Base-by-base conservation (phyloP, 2,113 vertebrate genomes). In the Felis chaus region DNA sequence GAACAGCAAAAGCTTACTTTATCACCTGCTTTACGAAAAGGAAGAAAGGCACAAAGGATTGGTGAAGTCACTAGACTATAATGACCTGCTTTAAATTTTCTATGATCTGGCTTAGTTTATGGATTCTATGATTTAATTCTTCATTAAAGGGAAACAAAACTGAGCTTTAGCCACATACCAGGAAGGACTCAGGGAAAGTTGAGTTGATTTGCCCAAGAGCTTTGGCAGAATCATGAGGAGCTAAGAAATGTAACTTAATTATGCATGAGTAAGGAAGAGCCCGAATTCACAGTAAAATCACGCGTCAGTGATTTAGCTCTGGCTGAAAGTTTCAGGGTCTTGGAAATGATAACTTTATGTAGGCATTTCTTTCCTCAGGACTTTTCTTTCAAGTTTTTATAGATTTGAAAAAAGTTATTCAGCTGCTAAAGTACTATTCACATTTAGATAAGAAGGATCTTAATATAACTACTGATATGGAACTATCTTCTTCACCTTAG, bases 201-300 rank as follows among this genome's bases (percentile, higher is more conserved):
- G 31, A 41, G 4, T 50, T 81, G 45, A 89, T 68, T 86, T 94
- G 50, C 68, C 15, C 55, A 15, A 81, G 78, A 94, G 48, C 21
- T 87, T 85, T 55, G 71, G 53, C 27, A 86, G 68, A 80, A 90
- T 74, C 2, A 4, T 45, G 53, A 94, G 25, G 41, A 84, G 15
- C 74, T 83, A 76, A 82, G 74, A 95, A 89, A 92, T 66, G 25
- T 45, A 87, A 83, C 55, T 93, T 80, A 96, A 97, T 95, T 95
- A 94, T 90, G 18, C 50, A 57, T 92, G 83, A 74, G 31, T 50
- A 76, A 93, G 48, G 88, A 71, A 89, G 12, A 95, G 13, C 45
- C 73, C 57, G 74, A 88, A 97, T 45, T 90, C 48, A 66, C 8
- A 85, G 48, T 71, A 73, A 57, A 89, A 25, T 21, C n/a, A 48